Conservation (phyloP, 2,797 vertebrate species). For the Graptemys geographica region DNA sequence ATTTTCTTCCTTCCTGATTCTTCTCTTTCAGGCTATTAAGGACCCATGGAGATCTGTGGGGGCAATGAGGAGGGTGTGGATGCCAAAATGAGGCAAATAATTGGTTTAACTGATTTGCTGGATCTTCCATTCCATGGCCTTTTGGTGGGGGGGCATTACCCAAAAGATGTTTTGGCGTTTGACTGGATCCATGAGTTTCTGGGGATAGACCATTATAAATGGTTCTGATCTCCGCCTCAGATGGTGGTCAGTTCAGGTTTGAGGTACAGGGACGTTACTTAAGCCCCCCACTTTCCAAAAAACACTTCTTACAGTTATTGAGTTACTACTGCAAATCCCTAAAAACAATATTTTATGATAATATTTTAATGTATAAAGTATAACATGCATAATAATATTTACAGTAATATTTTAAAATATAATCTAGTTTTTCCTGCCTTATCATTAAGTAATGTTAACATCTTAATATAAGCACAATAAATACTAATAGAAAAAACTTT, state of each 20-base stretch:
- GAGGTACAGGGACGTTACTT: neutral
- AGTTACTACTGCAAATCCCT: neutral
- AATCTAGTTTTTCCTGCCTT: neutral
- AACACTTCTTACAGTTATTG: neutral
- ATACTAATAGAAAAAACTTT: constrained; percentile 41
- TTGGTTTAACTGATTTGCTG: neutral
- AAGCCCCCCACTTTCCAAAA: neutral
- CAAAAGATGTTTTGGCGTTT: neutral
- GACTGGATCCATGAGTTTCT: neutral
- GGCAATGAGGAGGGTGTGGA: neutral
- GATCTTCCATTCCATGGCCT: constrained; percentile 1
- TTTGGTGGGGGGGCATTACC: neutral
- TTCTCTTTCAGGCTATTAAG: neutral
- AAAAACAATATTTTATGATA: neutral
- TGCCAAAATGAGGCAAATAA: neutral
- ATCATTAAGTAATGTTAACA: constrained; percentile 29
- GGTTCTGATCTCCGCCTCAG: neutral
- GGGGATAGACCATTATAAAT: neutral
- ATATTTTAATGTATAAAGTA: no score
- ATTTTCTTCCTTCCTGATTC: neutral
- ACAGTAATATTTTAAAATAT: neutral
- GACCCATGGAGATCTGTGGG: neutral
- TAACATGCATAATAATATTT: neutral
- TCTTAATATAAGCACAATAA: constrained; percentile 23
- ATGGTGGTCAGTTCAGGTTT: neutral